Evolutionary conservation across 1,140 invertebrate species (phyloP).

Genomic region (Macrotrachela quadricornifera): DNA sequence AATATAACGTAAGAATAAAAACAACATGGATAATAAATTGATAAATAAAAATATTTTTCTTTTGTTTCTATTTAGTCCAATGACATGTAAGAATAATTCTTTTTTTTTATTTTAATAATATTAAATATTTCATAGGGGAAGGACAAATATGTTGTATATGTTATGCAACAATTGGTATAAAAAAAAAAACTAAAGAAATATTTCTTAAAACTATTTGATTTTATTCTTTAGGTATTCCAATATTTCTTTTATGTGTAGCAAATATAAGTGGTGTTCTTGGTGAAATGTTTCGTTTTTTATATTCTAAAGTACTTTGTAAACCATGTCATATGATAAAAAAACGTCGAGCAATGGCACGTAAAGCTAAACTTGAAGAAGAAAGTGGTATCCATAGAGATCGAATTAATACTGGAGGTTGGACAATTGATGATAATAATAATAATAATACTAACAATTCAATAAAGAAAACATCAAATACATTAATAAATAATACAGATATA

Average conservation of each 20-base stretch:
- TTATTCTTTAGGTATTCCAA: background rate
- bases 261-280: slow-evolving; percentile 6
- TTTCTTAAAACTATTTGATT: no score
- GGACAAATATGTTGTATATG: slow-evolving; percentile 10
- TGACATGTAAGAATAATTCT: no score
- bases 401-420: no score
- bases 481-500: slow-evolving; percentile 16
- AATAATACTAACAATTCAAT: background rate
- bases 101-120: no score
- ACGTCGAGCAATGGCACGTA: background rate
- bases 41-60: no score
- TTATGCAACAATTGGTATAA: slow-evolving; percentile 9
- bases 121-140: background rate
- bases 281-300: slow-evolving; percentile 7
- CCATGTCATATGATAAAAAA: slow-evolving; percentile 17
- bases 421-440: background rate
- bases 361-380: slow-evolving; percentile 20
- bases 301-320: slow-evolving; percentile 1
- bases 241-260: slow-evolving; percentile 5
- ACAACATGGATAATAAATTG: no score
- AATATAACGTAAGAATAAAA: slow-evolving; percentile 1
- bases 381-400: no score
- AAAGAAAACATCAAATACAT: background rate
- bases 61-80: no score
- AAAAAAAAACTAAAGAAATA: no score